These are phyloP conservation scores for Dolichotis patagonum DNA, from an alignment of 2,113 vertebrate genomes.

Conservation along the genomic window DNA sequence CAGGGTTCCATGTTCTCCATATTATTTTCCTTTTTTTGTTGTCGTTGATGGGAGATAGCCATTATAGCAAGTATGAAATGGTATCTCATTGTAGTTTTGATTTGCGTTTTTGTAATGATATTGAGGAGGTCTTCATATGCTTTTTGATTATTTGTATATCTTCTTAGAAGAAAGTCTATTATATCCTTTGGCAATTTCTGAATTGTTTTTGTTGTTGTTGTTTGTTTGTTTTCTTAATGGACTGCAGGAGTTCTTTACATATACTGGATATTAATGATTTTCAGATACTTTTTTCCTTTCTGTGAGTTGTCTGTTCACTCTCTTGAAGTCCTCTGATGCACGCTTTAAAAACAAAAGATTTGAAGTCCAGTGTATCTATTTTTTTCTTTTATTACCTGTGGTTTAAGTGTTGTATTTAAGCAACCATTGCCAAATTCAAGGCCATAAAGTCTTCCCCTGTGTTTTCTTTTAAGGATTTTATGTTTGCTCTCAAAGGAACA, in stretches of 20 bases:
- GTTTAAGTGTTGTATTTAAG: not conserved
- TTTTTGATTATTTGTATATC: not conserved
- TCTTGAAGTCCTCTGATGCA: not conserved
- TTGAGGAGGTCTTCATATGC: not conserved
- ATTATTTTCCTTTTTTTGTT: not conserved
- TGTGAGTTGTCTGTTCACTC: not conserved
- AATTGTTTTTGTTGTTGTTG: not conserved
- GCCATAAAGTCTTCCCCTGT: not conserved
- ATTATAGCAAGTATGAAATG: not conserved
- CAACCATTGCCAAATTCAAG: not conserved
- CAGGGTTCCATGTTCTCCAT: not conserved
- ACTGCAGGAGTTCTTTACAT: not conserved
- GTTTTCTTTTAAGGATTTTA: not conserved
- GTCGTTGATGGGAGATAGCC: not conserved
- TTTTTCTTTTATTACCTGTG: not conserved
- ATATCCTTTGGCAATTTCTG: not conserved
- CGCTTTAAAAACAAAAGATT: not conserved
- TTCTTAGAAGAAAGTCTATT: not conserved
- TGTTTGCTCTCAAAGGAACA: not conserved
- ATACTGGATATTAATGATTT: not conserved
- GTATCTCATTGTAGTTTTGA: not conserved
- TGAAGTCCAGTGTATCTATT: not conserved
- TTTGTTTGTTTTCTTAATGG: not conserved
- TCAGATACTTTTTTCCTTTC: conserved; percentile 1
- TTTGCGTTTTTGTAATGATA: not conserved